These are phyloP conservation scores for Lophotis ruficrista DNA, from an alignment of 2,113 vertebrate species.

Conservation along the genomic window DNA sequence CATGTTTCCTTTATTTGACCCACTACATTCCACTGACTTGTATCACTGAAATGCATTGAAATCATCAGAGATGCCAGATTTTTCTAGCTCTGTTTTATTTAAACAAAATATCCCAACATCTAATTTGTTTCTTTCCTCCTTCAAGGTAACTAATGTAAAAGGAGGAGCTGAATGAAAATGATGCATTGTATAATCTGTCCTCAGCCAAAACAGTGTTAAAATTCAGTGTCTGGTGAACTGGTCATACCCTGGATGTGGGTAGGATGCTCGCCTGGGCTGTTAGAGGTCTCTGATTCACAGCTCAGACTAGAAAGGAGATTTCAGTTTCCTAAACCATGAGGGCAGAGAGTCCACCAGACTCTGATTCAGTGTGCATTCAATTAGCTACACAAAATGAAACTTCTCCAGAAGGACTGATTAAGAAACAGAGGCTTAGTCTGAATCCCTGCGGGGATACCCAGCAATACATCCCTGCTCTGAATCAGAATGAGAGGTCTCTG, in stretches of 20 bases:
- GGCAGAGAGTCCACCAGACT: neutral
- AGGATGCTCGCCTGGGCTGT: neutral
- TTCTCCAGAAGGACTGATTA: neutral
- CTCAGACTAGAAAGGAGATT: neutral
- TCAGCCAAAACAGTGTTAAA: neutral
- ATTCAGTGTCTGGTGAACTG: neutral
- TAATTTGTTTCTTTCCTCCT: neutral
- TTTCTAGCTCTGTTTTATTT: neutral
- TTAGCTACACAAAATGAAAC: conserved; percentile 5
- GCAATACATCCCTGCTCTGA: rapidly evolving
- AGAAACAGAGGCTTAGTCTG: neutral
- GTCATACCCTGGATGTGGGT: neutral
- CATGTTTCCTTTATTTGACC: neutral
- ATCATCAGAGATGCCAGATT: neutral
- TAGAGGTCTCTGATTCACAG: neutral
- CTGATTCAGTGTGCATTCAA: neutral
- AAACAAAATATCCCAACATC: neutral
- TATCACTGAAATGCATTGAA: neutral
- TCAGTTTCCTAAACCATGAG: neutral
- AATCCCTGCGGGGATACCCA: neutral
- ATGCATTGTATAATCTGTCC: neutral
- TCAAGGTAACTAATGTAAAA: neutral
- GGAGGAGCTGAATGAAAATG: neutral
- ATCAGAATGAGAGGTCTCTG: neutral
- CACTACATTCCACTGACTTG: neutral